A percentile compares a stretch with the other conserved stretches of the same genome.
Conservation (phyloP, 2,888 invertebrate genomes). For the Ennomos erosarius region DNA sequence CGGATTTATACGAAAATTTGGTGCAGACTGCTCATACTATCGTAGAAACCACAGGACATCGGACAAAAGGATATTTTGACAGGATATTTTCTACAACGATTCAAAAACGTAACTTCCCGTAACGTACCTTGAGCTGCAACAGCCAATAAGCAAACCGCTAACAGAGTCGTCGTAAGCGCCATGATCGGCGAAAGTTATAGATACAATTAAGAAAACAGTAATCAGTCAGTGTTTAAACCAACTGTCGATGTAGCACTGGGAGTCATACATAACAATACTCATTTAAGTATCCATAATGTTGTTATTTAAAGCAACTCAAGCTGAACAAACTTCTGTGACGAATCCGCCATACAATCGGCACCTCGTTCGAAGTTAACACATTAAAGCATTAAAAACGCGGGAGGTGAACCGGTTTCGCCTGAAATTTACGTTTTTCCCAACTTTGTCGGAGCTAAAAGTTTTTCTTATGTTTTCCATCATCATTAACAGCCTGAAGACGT, state of each 20-base stretch:
- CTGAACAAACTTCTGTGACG: slow-evolving; percentile 69
- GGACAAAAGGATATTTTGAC: too few relatives aligned
- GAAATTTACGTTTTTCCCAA: too few relatives aligned
- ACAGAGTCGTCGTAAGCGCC: slow-evolving; percentile 51
- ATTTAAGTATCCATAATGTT: slow-evolving; percentile 63
- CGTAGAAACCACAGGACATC: too few relatives aligned
- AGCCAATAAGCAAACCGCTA: slow-evolving; percentile 49
- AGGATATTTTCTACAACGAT: too few relatives aligned
- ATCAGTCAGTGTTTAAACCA: slow-evolving; percentile 12
- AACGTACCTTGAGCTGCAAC: slow-evolving; percentile 57
- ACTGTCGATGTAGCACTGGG: slow-evolving; percentile 57
- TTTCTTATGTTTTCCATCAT: too few relatives aligned
- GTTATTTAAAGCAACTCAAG: slow-evolving; percentile 56
- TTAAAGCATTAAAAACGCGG: slow-evolving; percentile 2
- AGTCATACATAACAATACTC: slow-evolving; percentile 47
- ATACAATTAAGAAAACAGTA: slow-evolving; percentile 12
- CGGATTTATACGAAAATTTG: too few relatives aligned
- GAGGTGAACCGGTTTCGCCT: too few relatives aligned
- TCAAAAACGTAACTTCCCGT: background rate
- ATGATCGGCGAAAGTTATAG: slow-evolving; percentile 42
- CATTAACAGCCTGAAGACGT: too few relatives aligned
- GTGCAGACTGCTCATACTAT: too few relatives aligned
- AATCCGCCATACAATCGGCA: slow-evolving; percentile 43
- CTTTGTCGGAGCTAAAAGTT: too few relatives aligned
- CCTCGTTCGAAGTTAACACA: slow-evolving; percentile 38